Evolutionary conservation across 2,113 vertebrate species (phyloP).

Genomic region (Rhegmatorhina hoffmannsi): DNA sequence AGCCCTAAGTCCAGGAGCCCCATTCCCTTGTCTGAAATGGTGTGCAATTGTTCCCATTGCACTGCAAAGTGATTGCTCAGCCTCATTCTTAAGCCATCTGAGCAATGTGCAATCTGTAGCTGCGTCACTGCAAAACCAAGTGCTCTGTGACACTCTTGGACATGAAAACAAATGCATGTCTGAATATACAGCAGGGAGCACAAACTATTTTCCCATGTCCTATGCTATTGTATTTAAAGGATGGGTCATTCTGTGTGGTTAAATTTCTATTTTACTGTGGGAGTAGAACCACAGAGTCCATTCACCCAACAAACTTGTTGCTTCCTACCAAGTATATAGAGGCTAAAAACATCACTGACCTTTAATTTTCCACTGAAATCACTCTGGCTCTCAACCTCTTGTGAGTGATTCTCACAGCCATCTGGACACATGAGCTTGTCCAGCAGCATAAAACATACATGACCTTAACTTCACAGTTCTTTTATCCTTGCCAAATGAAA

Average conservation of each 20-base stretch:
- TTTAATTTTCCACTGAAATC: not conserved
- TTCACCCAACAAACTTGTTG: not conserved
- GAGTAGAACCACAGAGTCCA: not conserved
- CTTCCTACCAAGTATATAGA: not conserved
- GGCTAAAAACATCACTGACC: not conserved
- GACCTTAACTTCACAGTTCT: not conserved
- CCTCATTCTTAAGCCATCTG: not conserved
- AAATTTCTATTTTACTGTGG: not conserved
- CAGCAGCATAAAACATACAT: not conserved
- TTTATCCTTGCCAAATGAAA: slow-evolving; percentile 46
- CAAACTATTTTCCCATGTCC: not conserved
- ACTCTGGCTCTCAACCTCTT: not conserved
- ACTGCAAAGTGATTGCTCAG: not conserved
- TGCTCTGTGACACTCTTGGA: not conserved
- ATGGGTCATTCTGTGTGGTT: not conserved
- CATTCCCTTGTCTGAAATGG: not conserved
- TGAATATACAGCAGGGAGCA: not conserved
- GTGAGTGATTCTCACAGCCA: not conserved
- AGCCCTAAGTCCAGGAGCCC: not conserved
- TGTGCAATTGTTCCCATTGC: not conserved
- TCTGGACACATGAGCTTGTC: not conserved
- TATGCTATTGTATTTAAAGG: not conserved
- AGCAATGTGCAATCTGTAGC: not conserved
- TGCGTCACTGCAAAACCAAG: rapidly evolving
- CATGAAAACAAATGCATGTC: not conserved